phyloP scores from a whole-genome alignment of 2,888 invertebrate species.

The Microchrysa polita region DNA sequence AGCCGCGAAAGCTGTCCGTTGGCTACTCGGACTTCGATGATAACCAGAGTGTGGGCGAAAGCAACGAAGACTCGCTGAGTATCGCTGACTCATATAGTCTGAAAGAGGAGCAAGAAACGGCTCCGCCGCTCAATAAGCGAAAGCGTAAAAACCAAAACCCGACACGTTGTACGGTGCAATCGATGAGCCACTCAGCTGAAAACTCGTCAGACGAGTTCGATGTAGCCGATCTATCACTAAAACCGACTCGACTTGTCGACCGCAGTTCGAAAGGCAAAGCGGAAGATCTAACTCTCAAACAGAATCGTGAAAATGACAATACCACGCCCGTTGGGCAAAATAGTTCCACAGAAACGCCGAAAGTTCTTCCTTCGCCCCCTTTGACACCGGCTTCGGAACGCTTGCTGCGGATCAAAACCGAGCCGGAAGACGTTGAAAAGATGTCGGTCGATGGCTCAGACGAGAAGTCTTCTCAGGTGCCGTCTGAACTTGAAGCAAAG shows the following conservation, averaged over 20 bases:
- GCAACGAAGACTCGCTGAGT: slow-evolving; percentile 71
- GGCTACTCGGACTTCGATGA: slow-evolving; percentile 61
- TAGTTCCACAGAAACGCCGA: slow-evolving; percentile 60
- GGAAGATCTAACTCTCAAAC: slow-evolving; percentile 25
- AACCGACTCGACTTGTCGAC: slow-evolving; percentile 51
- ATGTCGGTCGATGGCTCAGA: too few species aligned
- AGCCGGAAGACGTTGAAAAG: slow-evolving; percentile 7
- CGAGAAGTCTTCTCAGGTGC: background rate
- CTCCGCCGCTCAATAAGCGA: slow-evolving; percentile 71
- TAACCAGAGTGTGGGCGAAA: slow-evolving; percentile 69
- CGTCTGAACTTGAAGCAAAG: background rate
- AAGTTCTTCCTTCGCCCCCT: slow-evolving; percentile 62
- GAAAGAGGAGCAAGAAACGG: slow-evolving; percentile 61
- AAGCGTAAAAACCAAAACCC: slow-evolving; percentile 92
- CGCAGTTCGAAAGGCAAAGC: slow-evolving; percentile 46
- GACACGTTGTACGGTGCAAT: slow-evolving; percentile 74
- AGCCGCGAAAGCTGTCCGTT: slow-evolving; percentile 63
- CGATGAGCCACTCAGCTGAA: slow-evolving; percentile 60
- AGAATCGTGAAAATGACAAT: background rate
- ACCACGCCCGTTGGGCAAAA: background rate
- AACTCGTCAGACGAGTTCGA: slow-evolving; percentile 61
- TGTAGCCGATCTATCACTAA: slow-evolving; percentile 61
- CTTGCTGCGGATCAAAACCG: slow-evolving; percentile 43
- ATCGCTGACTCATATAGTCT: slow-evolving; percentile 67
- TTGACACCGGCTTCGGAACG: slow-evolving; percentile 58